Evolutionary conservation across 2,888 invertebrate genomes (phyloP).

Genomic region (Didymodactylos carnosus): DNA sequence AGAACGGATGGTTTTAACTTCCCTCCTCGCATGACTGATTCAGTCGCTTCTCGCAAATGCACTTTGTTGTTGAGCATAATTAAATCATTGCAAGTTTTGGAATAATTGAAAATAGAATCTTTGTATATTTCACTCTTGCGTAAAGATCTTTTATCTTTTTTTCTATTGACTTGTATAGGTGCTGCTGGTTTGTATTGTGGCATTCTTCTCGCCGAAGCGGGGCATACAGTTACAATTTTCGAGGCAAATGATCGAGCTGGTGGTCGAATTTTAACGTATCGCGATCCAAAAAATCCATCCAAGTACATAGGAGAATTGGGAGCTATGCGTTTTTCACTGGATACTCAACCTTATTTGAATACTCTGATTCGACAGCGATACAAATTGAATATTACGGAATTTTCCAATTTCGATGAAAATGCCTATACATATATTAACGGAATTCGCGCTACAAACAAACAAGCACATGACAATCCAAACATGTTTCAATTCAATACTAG

Average conservation of each 20-base stretch:
- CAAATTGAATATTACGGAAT: neutral
- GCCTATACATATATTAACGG: neutral
- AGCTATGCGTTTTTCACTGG: neutral
- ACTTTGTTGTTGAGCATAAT: too few species aligned
- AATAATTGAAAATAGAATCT: too few species aligned
- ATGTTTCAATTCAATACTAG: neutral
- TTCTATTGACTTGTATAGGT: too few species aligned
- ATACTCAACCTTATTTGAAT: neutral
- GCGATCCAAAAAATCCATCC: neutral
- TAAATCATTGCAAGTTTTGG: too few species aligned
- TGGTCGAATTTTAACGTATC: neutral
- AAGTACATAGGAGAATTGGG: neutral
- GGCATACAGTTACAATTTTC: neutral
- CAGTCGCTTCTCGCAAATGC: too few species aligned
- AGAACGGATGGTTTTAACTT: too few species aligned
- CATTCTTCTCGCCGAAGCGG: neutral
- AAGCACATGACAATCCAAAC: neutral
- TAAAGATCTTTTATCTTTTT: too few species aligned
- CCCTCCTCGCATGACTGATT: too few species aligned
- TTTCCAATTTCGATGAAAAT: neutral
- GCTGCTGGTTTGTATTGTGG: neutral
- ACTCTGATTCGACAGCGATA: neutral
- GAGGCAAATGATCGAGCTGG: neutral
- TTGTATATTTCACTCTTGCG: too few species aligned
- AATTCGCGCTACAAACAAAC: neutral